Base-by-base conservation (phyloP, 2,888 invertebrate genomes). In the Chelonus formosanus region DNA sequence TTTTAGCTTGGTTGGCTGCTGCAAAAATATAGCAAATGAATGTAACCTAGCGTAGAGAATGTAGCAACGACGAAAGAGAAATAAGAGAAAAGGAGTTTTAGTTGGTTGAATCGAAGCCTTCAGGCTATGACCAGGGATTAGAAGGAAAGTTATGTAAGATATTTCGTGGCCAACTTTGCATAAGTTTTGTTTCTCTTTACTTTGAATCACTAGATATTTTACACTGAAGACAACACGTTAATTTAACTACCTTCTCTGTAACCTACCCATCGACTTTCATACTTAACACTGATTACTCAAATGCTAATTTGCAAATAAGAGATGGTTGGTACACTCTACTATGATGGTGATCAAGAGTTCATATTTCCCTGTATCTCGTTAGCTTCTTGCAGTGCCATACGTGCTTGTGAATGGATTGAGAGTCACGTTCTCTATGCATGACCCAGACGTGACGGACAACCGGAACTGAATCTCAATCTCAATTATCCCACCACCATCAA, bases 111-210 rank as follows among this genome's bases (percentile, higher is more conserved):
- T 75, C 70, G 69, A 74, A 72, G 65, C 70, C 70, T 72, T 67
- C 70, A 64, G 68, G 69, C 73, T 67, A 71, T 70, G 64, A 65
- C 70, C 71, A 67, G 73, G 80, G 80, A 80, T 81, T 81, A 80
- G 77, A 73, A 72, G 71, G 59, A 76, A 78, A 80, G 75, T 81
- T 79, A 80, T 79, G 76, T 74, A 76, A 73, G 78, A 73, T 75
- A 78, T 81, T 80, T 79, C 76, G 78, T 75, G 76, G 77, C 69
- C 72, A 78, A 79, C 78, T 81, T 81, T 81, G 78, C 81, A 81
- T 80, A 80, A 81, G 75, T 79, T 77, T 72, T 70, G 68, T 72
- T 67, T 65, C 71, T 63, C 57, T 58, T 53, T 67, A 59, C 60
- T 62, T 63, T 62, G n/a, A 36, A 44, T 59, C 59, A 48, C 47